Conservation (phyloP, 2,113 vertebrate genomes). For the Probosciger aterrimus region DNA sequence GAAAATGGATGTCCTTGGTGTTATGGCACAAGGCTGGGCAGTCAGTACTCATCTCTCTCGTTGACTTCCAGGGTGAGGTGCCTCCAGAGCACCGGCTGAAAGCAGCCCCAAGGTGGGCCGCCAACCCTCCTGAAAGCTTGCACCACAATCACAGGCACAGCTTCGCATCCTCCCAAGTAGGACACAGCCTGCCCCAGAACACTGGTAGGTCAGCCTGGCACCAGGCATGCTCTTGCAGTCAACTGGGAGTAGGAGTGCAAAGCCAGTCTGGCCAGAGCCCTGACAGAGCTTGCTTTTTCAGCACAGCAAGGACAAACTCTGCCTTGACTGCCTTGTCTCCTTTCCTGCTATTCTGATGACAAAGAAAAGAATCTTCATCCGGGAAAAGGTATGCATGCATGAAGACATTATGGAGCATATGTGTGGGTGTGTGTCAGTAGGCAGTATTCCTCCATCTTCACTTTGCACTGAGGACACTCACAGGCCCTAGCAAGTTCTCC, state of each 20-base stretch:
- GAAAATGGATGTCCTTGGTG: neutral
- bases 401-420: neutral
- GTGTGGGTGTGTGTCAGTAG: too few relatives aligned
- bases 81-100: neutral
- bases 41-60: neutral
- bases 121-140: neutral
- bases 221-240: neutral
- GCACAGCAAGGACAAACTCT: neutral
- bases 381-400: neutral
- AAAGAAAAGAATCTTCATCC: neutral
- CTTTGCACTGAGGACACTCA: neutral
- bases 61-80: neutral
- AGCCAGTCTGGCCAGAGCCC: neutral
- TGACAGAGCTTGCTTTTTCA: neutral
- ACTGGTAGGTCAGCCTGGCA: neutral
- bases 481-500: neutral
- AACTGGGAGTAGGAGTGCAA: accelerated
- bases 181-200: neutral
- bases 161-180: neutral
- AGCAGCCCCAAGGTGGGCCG: neutral
- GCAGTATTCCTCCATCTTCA: neutral
- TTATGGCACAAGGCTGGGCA: neutral
- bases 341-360: neutral
- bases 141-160: neutral
- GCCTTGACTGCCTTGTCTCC: neutral